Evolutionary conservation across 2,113 vertebrate genomes (phyloP), one percentile per base, ranked within the genome.

Genomic region (Canis aureus): DNA sequence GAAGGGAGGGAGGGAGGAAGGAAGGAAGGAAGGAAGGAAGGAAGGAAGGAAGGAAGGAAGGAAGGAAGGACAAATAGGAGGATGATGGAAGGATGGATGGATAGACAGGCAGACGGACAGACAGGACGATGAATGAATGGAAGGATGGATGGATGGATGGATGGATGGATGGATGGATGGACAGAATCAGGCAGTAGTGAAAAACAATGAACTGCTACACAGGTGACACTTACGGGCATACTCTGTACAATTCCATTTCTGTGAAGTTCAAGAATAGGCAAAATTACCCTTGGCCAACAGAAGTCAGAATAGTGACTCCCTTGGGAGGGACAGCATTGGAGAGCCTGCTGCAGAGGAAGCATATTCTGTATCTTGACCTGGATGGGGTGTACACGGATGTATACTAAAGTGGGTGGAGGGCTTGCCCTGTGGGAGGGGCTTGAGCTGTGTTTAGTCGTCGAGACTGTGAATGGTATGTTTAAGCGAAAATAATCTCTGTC

Each of bases 331-430:
- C 32, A 29, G 51, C 55, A 12, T 9, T 55, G 29, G 60, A 55
- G 12, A 94, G 55, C 17, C 29, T 22, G 17, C 8, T 23, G 64
- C 25, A 29, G 9, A 23, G 15, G 3, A 23, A 0, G 11, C 27
- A 64, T 32, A 5, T 29, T 49, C 55, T 66, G 1, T 27, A 2
- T 78, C 76, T 92, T 7, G 25, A 57, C 60, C 49, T 49, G 19
- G 29, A 0, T 2, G 57, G 16, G 17, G 38, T 7, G 19, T 25
- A 20, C 12, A 16, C 2, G 12, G 22, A 22, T 22, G 5, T 0
- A 3, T 2, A 29, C 27, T 2, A 12, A 35, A 12, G 38, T 16
- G 23, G 15, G 11, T 2, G 5, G 49, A 13, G 8, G 3, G 23
- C 76, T 78, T 80, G 29, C 15, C 60, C 49, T 27, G 11, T 12